These are phyloP conservation scores for Papilio gigon DNA, from an alignment of 2,888 invertebrate genomes.

Conservation along the genomic window DNA sequence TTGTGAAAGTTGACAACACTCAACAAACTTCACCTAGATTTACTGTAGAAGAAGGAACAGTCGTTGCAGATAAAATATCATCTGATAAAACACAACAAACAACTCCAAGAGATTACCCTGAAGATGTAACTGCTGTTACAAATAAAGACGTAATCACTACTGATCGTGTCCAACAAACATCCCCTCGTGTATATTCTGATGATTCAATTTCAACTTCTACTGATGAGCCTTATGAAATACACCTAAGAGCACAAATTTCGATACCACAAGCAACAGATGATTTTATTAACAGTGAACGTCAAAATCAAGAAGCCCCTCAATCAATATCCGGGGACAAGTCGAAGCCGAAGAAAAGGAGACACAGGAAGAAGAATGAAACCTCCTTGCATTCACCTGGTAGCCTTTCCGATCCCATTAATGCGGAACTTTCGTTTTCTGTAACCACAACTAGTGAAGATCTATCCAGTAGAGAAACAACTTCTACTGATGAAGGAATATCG, in stretches of 20 bases:
- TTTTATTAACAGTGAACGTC: conserved; percentile 71
- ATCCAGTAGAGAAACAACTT: conserved; percentile 69
- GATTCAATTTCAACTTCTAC: conserved; percentile 78
- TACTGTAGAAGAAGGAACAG: conserved; percentile 44
- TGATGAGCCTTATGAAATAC: conserved; percentile 84
- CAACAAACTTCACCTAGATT: conserved; percentile 84
- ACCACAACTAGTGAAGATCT: conserved; percentile 76
- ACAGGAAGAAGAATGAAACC: conserved; percentile 71
- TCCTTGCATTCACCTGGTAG: conserved; percentile 73
- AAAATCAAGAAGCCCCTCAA: conserved; percentile 59
- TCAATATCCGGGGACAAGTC: conserved; percentile 64
- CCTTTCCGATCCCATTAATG: conserved; percentile 77
- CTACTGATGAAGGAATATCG: conserved; percentile 77
- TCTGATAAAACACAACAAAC: conserved; percentile 40
- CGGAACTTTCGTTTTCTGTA: conserved; percentile 73
- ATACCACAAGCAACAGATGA: conserved; percentile 75
- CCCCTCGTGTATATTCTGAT: conserved; percentile 81
- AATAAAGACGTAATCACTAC: conserved; percentile 43
- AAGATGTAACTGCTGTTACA: conserved; percentile 15
- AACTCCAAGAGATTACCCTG: conserved; percentile 26
- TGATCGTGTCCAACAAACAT: conserved; percentile 76
- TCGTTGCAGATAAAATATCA: conserved; percentile 38
- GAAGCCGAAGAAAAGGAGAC: conserved; percentile 70
- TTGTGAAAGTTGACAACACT: conserved; percentile 55
- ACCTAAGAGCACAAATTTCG: conserved; percentile 82